Evolutionary conservation across 2,113 vertebrate species (phyloP).

Genomic region (Desmodus rotundus): DNA sequence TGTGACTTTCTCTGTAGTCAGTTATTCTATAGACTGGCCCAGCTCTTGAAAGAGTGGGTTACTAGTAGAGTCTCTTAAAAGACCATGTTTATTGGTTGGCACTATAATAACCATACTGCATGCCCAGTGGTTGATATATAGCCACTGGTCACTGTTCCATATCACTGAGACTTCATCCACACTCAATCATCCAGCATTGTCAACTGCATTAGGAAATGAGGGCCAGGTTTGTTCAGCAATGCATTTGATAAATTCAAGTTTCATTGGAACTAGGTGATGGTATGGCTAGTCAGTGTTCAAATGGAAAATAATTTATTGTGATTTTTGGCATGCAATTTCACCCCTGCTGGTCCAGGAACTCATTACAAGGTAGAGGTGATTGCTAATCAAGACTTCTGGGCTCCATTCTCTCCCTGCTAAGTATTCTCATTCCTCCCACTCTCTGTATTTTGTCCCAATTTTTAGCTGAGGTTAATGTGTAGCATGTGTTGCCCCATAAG

Average conservation of each 20-base stretch:
- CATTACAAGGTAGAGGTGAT: conserved; percentile 68
- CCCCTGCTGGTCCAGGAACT: conserved; percentile 73
- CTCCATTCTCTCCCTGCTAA: conserved; percentile 57
- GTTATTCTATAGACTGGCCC: background rate
- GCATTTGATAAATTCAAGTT: conserved; percentile 55
- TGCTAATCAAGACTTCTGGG: conserved; percentile 72
- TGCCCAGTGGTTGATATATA: background rate
- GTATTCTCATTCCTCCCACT: background rate
- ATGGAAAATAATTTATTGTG: conserved; percentile 73
- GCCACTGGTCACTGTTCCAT: background rate
- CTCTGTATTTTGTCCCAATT: conserved; percentile 56
- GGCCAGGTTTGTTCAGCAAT: conserved; percentile 51
- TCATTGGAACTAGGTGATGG: conserved; percentile 56
- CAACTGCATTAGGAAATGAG: background rate
- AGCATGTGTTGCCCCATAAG: conserved; percentile 46
- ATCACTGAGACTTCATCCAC: background rate
- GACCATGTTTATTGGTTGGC: background rate
- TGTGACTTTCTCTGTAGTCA: background rate
- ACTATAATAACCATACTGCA: background rate
- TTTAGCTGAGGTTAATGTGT: conserved; percentile 63
- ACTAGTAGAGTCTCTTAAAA: conserved; percentile 26
- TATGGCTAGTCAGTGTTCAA: conserved; percentile 68
- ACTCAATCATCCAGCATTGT: background rate
- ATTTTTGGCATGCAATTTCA: conserved; percentile 75
- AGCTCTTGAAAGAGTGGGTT: conserved; percentile 6